Evolutionary conservation across 2,888 invertebrate species (phyloP).

Genomic region (Brenthis ino): DNA sequence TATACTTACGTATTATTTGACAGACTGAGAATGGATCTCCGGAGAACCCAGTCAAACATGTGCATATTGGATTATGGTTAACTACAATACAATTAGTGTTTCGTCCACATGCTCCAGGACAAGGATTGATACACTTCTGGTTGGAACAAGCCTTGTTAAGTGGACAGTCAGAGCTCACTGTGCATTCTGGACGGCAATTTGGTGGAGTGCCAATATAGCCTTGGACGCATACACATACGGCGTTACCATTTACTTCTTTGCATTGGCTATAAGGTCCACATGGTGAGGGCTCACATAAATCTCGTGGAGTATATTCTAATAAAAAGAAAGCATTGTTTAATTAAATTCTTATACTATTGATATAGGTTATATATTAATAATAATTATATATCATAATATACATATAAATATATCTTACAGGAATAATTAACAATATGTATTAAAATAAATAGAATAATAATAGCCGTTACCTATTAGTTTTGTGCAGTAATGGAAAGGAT

Average conservation of each 20-base stretch:
- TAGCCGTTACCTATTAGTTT: slow-evolving; percentile 57
- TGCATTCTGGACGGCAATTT: slow-evolving; percentile 90
- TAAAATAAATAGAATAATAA: slow-evolving; percentile 18
- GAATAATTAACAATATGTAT: not conserved
- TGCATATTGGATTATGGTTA: slow-evolving; percentile 86
- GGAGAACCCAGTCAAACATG: slow-evolving; percentile 83
- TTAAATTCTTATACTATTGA: no score
- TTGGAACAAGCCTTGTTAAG: slow-evolving; percentile 87
- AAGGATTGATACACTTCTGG: slow-evolving; percentile 89
- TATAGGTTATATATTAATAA: not conserved
- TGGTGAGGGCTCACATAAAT: slow-evolving; percentile 71
- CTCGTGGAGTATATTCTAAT: slow-evolving; percentile 55
- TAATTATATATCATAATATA: not conserved
- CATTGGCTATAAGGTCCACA: slow-evolving; percentile 90
- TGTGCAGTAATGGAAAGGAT: slow-evolving; percentile 84
- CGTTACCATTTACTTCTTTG: slow-evolving; percentile 85
- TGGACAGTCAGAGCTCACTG: slow-evolving; percentile 88
- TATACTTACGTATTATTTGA: slow-evolving; percentile 68
- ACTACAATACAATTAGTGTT: slow-evolving; percentile 83
- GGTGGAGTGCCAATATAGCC: slow-evolving; percentile 87
- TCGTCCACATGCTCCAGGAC: slow-evolving; percentile 87
- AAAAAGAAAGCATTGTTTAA: slow-evolving; percentile 24
- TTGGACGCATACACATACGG: slow-evolving; percentile 87
- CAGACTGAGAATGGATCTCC: slow-evolving; percentile 90
- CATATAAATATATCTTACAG: not conserved